These are phyloP conservation scores for Chaetogeoica ovagalla DNA, from an alignment of 2,888 invertebrate species.

Conservation along the genomic window DNA sequence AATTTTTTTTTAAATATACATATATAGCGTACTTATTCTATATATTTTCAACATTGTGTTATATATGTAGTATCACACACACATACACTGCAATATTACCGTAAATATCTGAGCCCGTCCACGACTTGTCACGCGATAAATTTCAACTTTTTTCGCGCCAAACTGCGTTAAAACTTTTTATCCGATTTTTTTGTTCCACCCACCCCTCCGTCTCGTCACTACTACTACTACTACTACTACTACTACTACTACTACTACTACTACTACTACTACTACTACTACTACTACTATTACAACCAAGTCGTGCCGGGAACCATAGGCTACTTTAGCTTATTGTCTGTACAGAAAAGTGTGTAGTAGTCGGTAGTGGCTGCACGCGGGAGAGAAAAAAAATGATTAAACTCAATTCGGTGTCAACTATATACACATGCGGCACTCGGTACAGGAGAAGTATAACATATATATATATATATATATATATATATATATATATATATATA, in stretches of 20 bases:
- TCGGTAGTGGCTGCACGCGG: background rate
- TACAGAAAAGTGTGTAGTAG: background rate
- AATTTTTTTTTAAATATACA: background rate
- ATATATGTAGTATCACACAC: slow-evolving; percentile 5
- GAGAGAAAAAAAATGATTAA: slow-evolving; percentile 40
- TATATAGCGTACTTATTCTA: background rate
- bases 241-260: too few relatives aligned
- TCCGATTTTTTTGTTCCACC: slow-evolving; percentile 3
- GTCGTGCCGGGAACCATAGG: slow-evolving; percentile 14
- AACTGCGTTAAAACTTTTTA: slow-evolving; percentile 40
- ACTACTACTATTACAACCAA: too few relatives aligned
- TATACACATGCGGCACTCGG: background rate
- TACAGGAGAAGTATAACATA: background rate
- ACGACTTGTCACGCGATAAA: slow-evolving; percentile 51
- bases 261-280: too few relatives aligned
- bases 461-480: background rate
- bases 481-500: too few relatives aligned
- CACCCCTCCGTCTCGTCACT: too few relatives aligned
- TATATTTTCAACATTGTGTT: background rate
- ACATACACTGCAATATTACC: background rate
- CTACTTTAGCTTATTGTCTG: slow-evolving; percentile 52
- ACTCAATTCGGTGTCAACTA: slow-evolving; percentile 50
- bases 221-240: too few relatives aligned
- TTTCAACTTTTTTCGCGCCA: slow-evolving; percentile 33
- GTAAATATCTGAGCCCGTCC: background rate